phyloP scores from a whole-genome alignment of 2,888 invertebrate genomes.

The Cheilosia scutellata region DNA sequence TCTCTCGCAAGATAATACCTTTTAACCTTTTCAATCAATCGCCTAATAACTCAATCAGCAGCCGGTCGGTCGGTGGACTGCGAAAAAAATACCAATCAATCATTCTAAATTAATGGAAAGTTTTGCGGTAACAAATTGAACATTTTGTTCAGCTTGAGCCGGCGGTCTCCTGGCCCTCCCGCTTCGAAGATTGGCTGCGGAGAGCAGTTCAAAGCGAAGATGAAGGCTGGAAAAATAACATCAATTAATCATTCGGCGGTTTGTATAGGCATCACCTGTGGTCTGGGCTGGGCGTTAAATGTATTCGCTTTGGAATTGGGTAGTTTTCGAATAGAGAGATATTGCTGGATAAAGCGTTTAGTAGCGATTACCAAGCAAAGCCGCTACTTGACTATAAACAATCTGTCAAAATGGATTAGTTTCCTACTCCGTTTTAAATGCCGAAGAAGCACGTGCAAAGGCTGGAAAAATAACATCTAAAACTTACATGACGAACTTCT shows the following conservation, averaged over 20 bases:
- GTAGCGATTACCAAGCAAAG: too few species aligned
- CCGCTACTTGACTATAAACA: too few species aligned
- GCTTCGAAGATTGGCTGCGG: too few species aligned
- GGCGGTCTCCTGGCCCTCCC: background rate
- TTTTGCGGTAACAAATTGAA: conserved; percentile 75
- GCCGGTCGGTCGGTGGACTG: conserved; percentile 30
- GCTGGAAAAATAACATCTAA: too few species aligned
- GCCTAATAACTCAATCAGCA: conserved; percentile 74
- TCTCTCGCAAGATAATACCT: conserved; percentile 35
- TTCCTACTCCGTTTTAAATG: too few species aligned
- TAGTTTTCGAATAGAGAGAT: background rate
- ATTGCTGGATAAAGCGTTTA: background rate
- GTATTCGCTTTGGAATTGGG: conserved; percentile 48
- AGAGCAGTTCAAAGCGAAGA: conserved; percentile 34
- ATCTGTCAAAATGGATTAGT: too few species aligned
- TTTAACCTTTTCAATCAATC: conserved; percentile 75
- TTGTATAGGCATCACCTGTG: conserved; percentile 71
- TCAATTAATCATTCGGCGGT: conserved; percentile 71
- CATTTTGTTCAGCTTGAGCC: conserved; percentile 62
- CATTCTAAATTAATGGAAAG: conserved; percentile 76
- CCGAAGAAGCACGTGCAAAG: too few species aligned
- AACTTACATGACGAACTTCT: too few species aligned
- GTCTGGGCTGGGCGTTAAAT: conserved; percentile 47
- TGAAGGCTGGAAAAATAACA: conserved; percentile 60
- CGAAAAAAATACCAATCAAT: conserved; percentile 68